phyloP scores from a whole-genome alignment of 1,140 invertebrate species.

The Drosophila aff. region DNA sequence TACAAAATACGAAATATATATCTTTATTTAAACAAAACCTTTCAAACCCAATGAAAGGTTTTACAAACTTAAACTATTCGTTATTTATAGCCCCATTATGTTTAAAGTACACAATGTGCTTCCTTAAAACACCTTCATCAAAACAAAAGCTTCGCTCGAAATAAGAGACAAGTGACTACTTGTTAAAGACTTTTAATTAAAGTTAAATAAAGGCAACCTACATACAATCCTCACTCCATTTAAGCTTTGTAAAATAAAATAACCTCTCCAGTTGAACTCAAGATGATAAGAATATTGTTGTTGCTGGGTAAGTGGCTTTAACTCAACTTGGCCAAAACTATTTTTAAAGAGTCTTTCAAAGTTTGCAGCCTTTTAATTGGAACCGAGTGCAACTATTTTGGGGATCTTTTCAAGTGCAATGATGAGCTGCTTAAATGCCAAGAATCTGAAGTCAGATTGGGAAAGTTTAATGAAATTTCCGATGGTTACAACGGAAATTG shows the following conservation, averaged over 20 bases:
- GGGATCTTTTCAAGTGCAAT: slow-evolving; percentile 37
- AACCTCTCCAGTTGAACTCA: slow-evolving; percentile 1
- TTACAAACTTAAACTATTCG: neutral
- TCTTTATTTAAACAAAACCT: neutral
- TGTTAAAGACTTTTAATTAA: neutral
- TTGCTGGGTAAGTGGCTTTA: slow-evolving; percentile 23
- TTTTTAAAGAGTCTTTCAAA: neutral
- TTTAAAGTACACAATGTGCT: neutral
- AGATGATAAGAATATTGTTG: slow-evolving; percentile 15
- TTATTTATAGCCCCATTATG: neutral
- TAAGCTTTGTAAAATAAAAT: neutral
- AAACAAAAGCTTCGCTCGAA: slow-evolving; percentile 5
- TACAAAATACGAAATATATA: neutral
- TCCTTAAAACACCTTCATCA: neutral
- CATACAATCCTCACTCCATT: neutral
- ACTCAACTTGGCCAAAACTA: neutral
- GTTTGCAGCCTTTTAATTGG: slow-evolving; percentile 10
- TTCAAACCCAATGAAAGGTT: neutral
- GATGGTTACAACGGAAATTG: slow-evolving; percentile 18
- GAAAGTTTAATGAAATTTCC: slow-evolving; percentile 15
- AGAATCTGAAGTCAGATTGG: slow-evolving; percentile 17
- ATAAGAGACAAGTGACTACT: neutral
- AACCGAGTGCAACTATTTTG: slow-evolving; percentile 1
- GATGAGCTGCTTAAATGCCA: slow-evolving; percentile 29
- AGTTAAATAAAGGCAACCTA: slow-evolving; percentile 8